Evolutionary conservation across 2,888 invertebrate genomes (phyloP).

Genomic region (Diaperis boleti): DNA sequence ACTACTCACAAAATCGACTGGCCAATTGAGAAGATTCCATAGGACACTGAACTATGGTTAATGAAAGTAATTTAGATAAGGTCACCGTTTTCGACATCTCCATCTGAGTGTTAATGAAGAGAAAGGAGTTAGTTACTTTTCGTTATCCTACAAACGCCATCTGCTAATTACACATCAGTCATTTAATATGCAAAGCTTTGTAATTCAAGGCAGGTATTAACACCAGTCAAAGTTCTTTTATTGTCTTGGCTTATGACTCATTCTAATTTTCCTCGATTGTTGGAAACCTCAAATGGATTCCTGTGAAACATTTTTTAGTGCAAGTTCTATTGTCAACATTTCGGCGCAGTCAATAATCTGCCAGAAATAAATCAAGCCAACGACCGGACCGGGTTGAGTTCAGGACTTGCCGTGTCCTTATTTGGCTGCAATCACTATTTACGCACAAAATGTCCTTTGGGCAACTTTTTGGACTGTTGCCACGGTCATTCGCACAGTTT

Average conservation of each 20-base stretch:
- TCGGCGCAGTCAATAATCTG: slow-evolving; percentile 20
- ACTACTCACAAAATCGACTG: too few species aligned
- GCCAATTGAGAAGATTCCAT: background rate
- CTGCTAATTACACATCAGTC: slow-evolving; percentile 4
- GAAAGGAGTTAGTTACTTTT: slow-evolving; percentile 25
- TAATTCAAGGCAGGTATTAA: slow-evolving; percentile 4
- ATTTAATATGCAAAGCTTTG: slow-evolving; percentile 7
- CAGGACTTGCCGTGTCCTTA: slow-evolving; percentile 19
- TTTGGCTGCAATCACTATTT: slow-evolving; percentile 18
- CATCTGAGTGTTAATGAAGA: slow-evolving; percentile 23
- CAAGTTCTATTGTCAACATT: slow-evolving; percentile 14
- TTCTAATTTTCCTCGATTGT: slow-evolving; percentile 3
- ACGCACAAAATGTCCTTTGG: slow-evolving; percentile 8
- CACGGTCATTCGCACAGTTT: slow-evolving; percentile 5
- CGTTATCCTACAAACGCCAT: background rate
- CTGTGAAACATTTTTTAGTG: slow-evolving; percentile 16
- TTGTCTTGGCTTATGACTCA: slow-evolving; percentile 1
- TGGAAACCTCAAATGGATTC: slow-evolving; percentile 10
- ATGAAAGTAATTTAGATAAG: slow-evolving; percentile 35
- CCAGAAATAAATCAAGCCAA: slow-evolving; percentile 22
- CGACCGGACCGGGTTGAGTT: slow-evolving; percentile 8
- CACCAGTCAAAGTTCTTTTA: background rate
- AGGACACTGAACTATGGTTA: slow-evolving; percentile 12
- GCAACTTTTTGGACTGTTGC: slow-evolving; percentile 16
- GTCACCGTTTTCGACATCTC: slow-evolving; percentile 18